Evolutionary conservation across 2,797 vertebrate genomes (phyloP), one percentile per base, ranked within the genome.

Genomic region (Lacerta agilis): DNA sequence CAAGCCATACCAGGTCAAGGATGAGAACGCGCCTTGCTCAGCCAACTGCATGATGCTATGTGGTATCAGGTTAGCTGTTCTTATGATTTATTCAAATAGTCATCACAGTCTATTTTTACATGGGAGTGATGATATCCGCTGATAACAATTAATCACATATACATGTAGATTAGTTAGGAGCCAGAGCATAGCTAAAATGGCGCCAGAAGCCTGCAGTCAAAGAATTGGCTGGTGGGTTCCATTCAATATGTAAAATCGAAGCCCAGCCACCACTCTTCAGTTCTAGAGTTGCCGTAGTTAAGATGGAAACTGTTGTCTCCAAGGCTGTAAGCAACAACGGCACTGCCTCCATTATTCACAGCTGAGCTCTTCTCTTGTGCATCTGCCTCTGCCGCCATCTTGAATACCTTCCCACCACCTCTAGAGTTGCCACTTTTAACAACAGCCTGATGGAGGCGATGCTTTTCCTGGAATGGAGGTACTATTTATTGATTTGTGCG

Each of bases 61-160:
- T 6, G 77, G 91, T 88, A 87, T 15, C 91, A 87, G 79, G 93
- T 91, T 67, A 61, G 92, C 93, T 89, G 89, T 93, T 95, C 93
- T 94, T 94, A 93, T 95, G 94, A 96, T 94, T 95, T 94, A 95
- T 95, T 94, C 94, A 95, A 92, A 94, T 88, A 83, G 91, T 95
- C 94, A 95, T 93, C 94, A 91, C 91, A 94, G 93, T 96, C 94
- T 96, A 95, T 95, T 96, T 96, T 94, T 95, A 94, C 92, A 93
- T 90, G 83, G 93, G 94, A 94, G 94, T 91, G 91, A 94, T 89
- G 93, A 94, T 92, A 90, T 91, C 92, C 7, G 0, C 93, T 91
- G 91, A 94, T 94, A 93, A 92, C 79, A 61, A 93, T 95, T 94
- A 94, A 96, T 94, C 93, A 94, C 93, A 94, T 95, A 93, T 94